Evolutionary conservation across 2,888 invertebrate genomes (phyloP), one percentile per base, ranked within the genome.

Genomic region (Eucera pruinosa): DNA sequence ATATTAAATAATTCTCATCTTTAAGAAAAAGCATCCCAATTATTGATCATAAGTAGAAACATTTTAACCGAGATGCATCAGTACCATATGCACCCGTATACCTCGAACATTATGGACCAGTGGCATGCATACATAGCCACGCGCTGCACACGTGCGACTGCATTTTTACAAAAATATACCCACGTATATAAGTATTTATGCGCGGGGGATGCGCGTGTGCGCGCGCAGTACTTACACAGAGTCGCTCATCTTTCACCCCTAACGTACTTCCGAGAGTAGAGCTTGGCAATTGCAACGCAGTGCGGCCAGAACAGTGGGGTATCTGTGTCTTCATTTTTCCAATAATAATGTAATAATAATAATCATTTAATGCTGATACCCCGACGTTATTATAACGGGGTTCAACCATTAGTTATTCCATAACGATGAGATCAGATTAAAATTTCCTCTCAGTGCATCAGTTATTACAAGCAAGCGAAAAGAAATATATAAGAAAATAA

Each of bases 221-320:
- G 52, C 64, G 79, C 68, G 64, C 67, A 57, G 23, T 47, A 7
- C 27, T 27, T 25, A 36, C 27, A 48, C 33, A 36, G 41, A 18
- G 3, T 58, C 33, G 41, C 30, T 48, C 48, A 61, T 78, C 67
- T 55, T 23, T 62, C 45, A 25, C 18, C 52, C 52, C 41, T 64
- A 52, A 50, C n/a, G 20, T 64, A 55, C n/a, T 61, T 62, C 67
- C 41, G 57, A 36, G 62, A 62, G 70, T 62, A 65, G 54, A 69
- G 58, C 70, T 64, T 55, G 67, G 50, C 36, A 48, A 64, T 64
- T 78, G 43, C 45, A 52, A 64, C 67, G 67, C 71, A 78, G 78
- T 78, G 64, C 64, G 64, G 60, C 48, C 55, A 66, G 64, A 64
- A 60, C 60, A 71, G 66, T 60, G 78, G n/a, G n/a, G 78, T 78